These are phyloP conservation scores for Archivesica marissinica DNA, from an alignment of 1,140 invertebrate species.

Conservation along the genomic window DNA sequence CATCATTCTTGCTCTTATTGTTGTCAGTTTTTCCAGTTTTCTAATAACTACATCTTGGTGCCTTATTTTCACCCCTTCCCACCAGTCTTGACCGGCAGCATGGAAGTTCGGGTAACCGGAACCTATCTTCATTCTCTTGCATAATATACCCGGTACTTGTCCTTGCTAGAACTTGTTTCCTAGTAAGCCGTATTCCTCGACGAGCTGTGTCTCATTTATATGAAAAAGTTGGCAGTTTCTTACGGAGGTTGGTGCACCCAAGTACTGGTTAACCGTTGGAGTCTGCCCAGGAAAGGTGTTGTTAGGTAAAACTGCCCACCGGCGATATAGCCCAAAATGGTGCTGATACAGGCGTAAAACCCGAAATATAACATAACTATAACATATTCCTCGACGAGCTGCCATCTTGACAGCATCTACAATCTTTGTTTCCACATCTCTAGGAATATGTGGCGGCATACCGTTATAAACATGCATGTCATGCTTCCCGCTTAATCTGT, in stretches of 20 bases:
- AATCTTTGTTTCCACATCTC: slow-evolving; percentile 51
- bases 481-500: slow-evolving; percentile 48
- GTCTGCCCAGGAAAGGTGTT: too few relatives aligned
- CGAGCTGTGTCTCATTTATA: too few relatives aligned
- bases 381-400: background rate
- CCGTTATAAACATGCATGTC: slow-evolving; percentile 6
- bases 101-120: slow-evolving; percentile 45
- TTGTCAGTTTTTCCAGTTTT: slow-evolving; percentile 64
- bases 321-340: too few relatives aligned
- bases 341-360: too few relatives aligned
- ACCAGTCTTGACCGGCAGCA: slow-evolving; percentile 63
- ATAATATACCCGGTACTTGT: slow-evolving; percentile 35
- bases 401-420: slow-evolving; percentile 28
- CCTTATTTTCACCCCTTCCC: slow-evolving; percentile 49
- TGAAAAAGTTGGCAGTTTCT: too few relatives aligned
- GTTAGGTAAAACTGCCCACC: too few relatives aligned
- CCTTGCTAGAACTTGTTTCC: slow-evolving; percentile 46
- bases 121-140: slow-evolving; percentile 41
- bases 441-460: slow-evolving; percentile 38
- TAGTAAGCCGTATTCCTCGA: slow-evolving; percentile 51
- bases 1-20: slow-evolving; percentile 39
- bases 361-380: too few relatives aligned
- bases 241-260: too few relatives aligned
- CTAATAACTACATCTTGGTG: slow-evolving; percentile 53
- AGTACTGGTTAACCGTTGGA: too few relatives aligned